Conservation (phyloP, 2,888 invertebrate genomes). For the Ditula angustiorana region DNA sequence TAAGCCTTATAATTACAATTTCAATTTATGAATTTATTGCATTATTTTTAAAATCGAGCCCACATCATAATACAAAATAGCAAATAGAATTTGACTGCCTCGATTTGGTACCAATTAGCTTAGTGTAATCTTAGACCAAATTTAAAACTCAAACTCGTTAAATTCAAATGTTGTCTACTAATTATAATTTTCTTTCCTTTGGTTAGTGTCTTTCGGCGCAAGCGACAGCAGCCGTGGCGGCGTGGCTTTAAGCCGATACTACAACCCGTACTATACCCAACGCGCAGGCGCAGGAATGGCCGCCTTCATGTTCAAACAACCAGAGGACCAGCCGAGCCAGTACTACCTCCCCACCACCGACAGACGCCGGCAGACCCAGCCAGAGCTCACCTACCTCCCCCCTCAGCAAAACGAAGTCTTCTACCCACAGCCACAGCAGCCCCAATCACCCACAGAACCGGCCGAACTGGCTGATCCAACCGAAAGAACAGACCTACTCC, state of each 20-base stretch:
- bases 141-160: no score
- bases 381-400: conserved; percentile 63
- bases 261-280: conserved; percentile 74
- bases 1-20: no score
- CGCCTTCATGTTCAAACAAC: conserved; percentile 72
- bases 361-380: conserved; percentile 71
- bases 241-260: conserved; percentile 76
- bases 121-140: no score
- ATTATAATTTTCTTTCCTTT: neutral
- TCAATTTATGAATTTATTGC: no score
- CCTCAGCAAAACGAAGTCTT: conserved; percentile 77
- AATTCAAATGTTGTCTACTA: neutral
- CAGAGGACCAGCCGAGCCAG: conserved; percentile 65
- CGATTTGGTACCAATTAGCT: no score
- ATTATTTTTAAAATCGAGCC: neutral
- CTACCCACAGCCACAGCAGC: conserved; percentile 56
- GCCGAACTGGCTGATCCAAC: conserved; percentile 45
- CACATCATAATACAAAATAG: no score
- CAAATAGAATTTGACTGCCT: no score
- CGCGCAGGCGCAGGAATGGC: conserved; percentile 71
- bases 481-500: conserved; percentile 55
- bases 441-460: conserved; percentile 46
- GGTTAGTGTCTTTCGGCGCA: conserved; percentile 73
- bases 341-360: conserved; percentile 68
- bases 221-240: conserved; percentile 71